Base-by-base conservation (phyloP, 2,797 vertebrate genomes). In the Knipowitschia caucasica region DNA sequence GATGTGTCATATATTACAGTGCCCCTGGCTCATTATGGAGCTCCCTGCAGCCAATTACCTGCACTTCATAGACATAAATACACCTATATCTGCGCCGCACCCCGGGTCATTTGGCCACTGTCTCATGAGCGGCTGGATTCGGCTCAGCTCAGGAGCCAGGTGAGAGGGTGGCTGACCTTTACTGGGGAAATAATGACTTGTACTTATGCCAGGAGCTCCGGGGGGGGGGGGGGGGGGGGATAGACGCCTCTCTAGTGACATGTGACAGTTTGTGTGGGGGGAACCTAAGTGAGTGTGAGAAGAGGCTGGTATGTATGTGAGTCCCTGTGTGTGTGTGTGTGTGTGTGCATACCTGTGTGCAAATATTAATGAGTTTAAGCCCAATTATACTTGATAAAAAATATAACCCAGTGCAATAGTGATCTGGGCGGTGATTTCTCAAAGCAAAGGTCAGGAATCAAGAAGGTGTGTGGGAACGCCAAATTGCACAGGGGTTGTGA, bases 181-280 rank as follows among this genome's bases (percentile, higher is more conserved):
- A 89, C 65, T 77, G 66, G 74, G 83, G 79, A 88, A 83, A 86
- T 87, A 84, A 87, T 87, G 82, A 87, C 86, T 86, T 86, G 86
- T 87, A 84, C 80, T 67, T 61, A 71, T 82, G 83, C 81, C 83
- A 81, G 74, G 58, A 71, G 76, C 74, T 83, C 71, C 46, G 70
- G 71, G 71, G 82, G 78, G 78, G 78, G 2, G 5, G 12, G 11
- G 2, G 76, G 80, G 82, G 74, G 78, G 64, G 57, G 84, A 18
- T 38, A 12, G 14, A 38, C 83, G 79, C 82, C 80, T 82, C 82
- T 81, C 83, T 72, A 77, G 73, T 64, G 69, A 81, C 84, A 76
- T 82, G 83, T 83, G 84, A 82, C 83, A 83, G 77, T 66, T 85
- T 82, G 65, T 69, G 70, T 69, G 76, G 8, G 15, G 5, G 38